These are phyloP conservation scores for Ptiloglossa arizonensis DNA, from an alignment of 1,140 invertebrate species.

Conservation along the genomic window DNA sequence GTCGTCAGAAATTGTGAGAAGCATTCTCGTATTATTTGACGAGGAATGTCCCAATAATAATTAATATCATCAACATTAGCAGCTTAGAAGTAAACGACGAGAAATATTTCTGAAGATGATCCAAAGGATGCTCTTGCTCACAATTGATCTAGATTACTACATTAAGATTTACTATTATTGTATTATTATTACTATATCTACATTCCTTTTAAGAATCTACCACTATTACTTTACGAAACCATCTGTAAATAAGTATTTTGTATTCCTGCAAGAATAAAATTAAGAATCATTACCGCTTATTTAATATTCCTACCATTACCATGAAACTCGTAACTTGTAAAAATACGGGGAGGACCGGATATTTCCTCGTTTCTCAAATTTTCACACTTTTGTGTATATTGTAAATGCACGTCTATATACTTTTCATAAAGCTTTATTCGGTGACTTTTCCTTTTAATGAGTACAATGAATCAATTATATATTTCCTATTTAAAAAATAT, in stretches of 20 bases:
- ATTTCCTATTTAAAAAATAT: neutral
- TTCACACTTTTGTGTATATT: neutral
- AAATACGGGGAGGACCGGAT: neutral
- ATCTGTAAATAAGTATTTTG: slow-evolving; percentile 80
- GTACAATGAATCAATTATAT: slow-evolving; percentile 9
- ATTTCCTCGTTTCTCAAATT: neutral
- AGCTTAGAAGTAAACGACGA: slow-evolving; percentile 64
- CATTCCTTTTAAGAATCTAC: slow-evolving; percentile 76
- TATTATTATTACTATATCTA: slow-evolving; percentile 74
- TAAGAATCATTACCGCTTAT: slow-evolving; percentile 66
- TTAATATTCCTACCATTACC: slow-evolving; percentile 49
- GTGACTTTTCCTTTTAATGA: neutral
- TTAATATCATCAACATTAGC: slow-evolving; percentile 65
- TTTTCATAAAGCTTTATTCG: slow-evolving; percentile 1
- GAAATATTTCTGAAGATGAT: slow-evolving; percentile 69
- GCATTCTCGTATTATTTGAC: slow-evolving; percentile 54
- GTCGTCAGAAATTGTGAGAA: slow-evolving; percentile 52
- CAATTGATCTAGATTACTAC: slow-evolving; percentile 74
- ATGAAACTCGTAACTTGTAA: neutral
- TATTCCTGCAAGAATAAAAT: slow-evolving; percentile 77
- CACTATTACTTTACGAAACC: slow-evolving; percentile 77
- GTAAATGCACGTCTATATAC: neutral
- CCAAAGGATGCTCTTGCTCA: slow-evolving; percentile 74
- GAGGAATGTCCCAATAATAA: slow-evolving; percentile 61
- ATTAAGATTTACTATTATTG: slow-evolving; percentile 74